Evolutionary conservation across 2,113 vertebrate genomes (phyloP).

Genomic region (Saccopteryx bilineata): DNA sequence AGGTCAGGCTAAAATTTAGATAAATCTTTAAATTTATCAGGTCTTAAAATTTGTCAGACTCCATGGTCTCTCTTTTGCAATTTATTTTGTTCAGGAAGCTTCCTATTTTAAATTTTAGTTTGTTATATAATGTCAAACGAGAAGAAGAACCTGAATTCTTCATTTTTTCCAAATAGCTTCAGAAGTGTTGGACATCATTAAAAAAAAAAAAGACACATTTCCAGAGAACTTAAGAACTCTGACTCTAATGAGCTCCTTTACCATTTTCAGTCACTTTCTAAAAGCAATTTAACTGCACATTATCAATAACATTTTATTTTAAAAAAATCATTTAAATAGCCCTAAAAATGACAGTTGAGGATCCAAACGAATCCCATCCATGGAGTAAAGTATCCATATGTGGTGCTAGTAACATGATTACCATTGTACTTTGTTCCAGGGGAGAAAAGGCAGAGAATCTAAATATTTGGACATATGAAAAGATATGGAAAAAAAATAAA

Average conservation of each 20-base stretch:
- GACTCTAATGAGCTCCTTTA: not conserved
- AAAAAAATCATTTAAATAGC: constrained; percentile 50
- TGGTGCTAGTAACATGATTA: not conserved
- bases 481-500: constrained; percentile 28
- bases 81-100: constrained; percentile 49
- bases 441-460: constrained; percentile 45
- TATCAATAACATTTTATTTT: constrained; percentile 55
- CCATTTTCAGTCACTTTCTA: constrained; percentile 22
- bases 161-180: constrained; percentile 28
- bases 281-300: constrained; percentile 46
- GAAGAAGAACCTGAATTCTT: constrained; percentile 56
- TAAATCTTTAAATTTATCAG: constrained; percentile 33
- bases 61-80: constrained; percentile 37
- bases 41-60: not conserved
- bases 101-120: constrained; percentile 57
- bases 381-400: not conserved
- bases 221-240: constrained; percentile 39
- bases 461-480: constrained; percentile 62
- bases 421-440: constrained; percentile 18
- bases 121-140: constrained; percentile 43
- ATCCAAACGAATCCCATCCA: constrained; percentile 53
- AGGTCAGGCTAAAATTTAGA: constrained; percentile 41
- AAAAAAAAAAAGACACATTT: not conserved
- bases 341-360: constrained; percentile 17
- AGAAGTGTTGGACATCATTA: not conserved